These are phyloP conservation scores for Characodon lateralis DNA, from an alignment of 2,797 vertebrate species.

Conservation along the genomic window DNA sequence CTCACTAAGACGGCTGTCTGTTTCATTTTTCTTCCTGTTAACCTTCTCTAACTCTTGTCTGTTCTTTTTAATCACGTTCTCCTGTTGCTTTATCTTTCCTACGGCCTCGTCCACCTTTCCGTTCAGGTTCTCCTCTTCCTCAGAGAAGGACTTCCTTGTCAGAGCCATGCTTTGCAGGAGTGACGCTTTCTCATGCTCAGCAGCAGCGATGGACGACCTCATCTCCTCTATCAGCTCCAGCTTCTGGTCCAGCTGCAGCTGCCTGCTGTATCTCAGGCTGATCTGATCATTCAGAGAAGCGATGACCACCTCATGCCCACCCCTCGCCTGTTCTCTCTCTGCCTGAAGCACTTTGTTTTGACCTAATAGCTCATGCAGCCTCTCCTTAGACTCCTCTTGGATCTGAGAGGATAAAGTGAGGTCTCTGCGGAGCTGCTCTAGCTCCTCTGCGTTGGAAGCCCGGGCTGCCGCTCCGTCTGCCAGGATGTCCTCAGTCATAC, in stretches of 20 bases:
- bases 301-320: constrained; percentile 50
- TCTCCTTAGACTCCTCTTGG: constrained; percentile 49
- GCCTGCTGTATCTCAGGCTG: constrained; percentile 61
- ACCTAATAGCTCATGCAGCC: constrained; percentile 50
- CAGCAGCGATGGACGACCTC: constrained; percentile 42
- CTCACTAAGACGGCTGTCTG: constrained; percentile 14
- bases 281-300: constrained; percentile 75
- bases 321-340: constrained; percentile 54
- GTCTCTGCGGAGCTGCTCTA: constrained; percentile 66
- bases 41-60: constrained; percentile 36
- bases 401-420: constrained; percentile 45
- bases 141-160: constrained; percentile 56
- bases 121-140: constrained; percentile 44
- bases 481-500: constrained; percentile 75
- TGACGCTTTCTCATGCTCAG: constrained; percentile 13
- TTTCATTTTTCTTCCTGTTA: constrained; percentile 24
- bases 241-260: constrained; percentile 68
- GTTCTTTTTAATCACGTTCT: constrained; percentile 1
- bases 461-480: constrained; percentile 77
- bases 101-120: constrained; percentile 27
- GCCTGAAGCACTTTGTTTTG: constrained; percentile 57
- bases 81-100: constrained; percentile 35
- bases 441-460: constrained; percentile 63
- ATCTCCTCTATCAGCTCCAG: constrained; percentile 55
- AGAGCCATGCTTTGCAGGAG: constrained; percentile 54